Conservation (phyloP, 2,113 vertebrate genomes). For the Epinephelus fuscoguttatus region DNA sequence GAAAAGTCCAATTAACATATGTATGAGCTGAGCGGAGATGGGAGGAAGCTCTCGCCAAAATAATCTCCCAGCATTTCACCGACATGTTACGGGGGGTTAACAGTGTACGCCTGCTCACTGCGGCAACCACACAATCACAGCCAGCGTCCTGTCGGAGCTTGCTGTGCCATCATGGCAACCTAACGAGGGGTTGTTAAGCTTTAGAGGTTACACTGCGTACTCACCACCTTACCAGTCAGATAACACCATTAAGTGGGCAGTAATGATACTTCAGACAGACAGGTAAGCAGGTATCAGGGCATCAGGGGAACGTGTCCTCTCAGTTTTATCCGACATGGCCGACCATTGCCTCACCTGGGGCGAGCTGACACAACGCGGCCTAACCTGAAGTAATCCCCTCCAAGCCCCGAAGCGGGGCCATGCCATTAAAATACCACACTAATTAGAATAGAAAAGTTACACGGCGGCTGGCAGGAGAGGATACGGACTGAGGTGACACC, state of each 20-base stretch:
- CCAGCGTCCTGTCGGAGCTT: conserved; percentile 10
- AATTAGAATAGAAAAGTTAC: conserved; percentile 66
- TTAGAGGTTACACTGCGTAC: conserved; percentile 21
- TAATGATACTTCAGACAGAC: conserved; percentile 47
- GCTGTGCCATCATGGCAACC: conserved; percentile 7
- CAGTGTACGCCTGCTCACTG: conserved; percentile 42
- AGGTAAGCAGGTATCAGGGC: conserved; percentile 28
- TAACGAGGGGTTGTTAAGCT: conserved; percentile 47
- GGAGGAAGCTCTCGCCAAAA: conserved; percentile 66
- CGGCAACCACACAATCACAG: conserved; percentile 26
- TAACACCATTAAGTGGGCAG: conserved; percentile 42
- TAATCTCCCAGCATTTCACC: conserved; percentile 69
- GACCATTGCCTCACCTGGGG: not conserved
- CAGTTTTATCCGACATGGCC: not conserved
- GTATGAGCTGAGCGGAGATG: conserved; percentile 74
- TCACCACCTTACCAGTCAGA: conserved; percentile 41
- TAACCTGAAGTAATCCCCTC: conserved; percentile 57
- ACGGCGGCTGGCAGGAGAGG: conserved; percentile 31
- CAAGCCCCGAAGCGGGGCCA: conserved; percentile 47
- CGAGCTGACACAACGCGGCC: conserved; percentile 19
- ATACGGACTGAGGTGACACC: conserved; percentile 48
- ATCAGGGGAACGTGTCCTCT: conserved; percentile 32
- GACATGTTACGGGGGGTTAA: conserved; percentile 62
- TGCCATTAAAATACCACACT: conserved; percentile 54
- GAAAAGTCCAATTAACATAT: conserved; percentile 80